A percentile compares a stretch with the other conserved stretches of the same genome.
Evolutionary conservation across 2,797 vertebrate genomes (phyloP).

Genomic region (Silurus aristotelis): DNA sequence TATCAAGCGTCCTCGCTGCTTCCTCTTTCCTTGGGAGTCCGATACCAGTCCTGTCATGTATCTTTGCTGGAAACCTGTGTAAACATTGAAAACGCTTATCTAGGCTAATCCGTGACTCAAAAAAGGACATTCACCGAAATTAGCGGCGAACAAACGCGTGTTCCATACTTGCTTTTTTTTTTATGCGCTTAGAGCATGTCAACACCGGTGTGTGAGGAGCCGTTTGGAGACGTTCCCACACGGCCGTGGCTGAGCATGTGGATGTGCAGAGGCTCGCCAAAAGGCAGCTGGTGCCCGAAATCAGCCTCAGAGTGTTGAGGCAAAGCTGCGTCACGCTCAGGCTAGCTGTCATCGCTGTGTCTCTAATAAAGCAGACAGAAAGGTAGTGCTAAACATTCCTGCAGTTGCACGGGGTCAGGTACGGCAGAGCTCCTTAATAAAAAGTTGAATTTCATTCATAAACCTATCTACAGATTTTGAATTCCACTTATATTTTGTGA

Average conservation of each 20-base stretch:
- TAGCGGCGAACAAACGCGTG: background rate
- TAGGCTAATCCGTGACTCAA: background rate
- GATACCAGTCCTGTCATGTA: background rate
- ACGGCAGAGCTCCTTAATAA: background rate
- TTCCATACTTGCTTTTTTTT: background rate
- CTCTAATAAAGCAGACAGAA: background rate
- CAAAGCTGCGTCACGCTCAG: conserved; percentile 15
- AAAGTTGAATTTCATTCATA: background rate
- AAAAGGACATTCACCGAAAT: conserved; percentile 19
- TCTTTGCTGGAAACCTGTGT: conserved; percentile 5
- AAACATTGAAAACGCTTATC: conserved; percentile 1
- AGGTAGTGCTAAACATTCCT: background rate
- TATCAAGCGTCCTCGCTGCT: background rate
- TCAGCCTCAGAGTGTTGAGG: background rate
- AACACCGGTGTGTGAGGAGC: conserved; percentile 1
- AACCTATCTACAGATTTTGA: background rate
- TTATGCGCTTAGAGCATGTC: background rate
- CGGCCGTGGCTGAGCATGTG: background rate
- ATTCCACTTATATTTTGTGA: background rate
- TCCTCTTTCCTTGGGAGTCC: background rate
- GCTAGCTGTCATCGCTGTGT: background rate
- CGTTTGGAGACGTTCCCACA: conserved; percentile 3
- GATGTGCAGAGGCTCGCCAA: background rate
- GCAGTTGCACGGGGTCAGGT: background rate
- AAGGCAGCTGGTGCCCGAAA: background rate